Conservation (phyloP, 2,888 invertebrate species). For the Hylaea fasciaria region DNA sequence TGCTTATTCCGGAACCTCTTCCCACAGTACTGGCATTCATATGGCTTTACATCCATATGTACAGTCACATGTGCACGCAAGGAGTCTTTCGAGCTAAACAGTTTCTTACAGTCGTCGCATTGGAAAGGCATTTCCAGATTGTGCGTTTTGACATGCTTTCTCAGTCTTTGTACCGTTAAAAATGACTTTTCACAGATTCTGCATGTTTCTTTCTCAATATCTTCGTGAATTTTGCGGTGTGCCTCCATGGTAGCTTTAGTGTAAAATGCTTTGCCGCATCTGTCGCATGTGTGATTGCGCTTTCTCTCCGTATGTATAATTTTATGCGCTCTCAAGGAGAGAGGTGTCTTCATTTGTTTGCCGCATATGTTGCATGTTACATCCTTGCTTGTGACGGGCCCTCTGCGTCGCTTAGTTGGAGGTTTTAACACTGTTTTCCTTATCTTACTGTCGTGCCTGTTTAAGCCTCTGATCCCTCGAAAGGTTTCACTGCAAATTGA, state of each 20-base stretch:
- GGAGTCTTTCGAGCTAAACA: not conserved
- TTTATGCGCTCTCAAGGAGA: constrained; percentile 6
- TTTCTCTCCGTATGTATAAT: constrained; percentile 1
- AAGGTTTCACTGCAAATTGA: constrained; percentile 14
- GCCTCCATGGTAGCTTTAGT: constrained; percentile 10
- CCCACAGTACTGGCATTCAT: constrained; percentile 16
- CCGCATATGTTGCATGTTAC: constrained; percentile 20
- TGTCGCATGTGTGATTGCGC: constrained; percentile 25
- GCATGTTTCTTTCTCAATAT: constrained; percentile 8
- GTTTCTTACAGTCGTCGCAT: constrained; percentile 26
- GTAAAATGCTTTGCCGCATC: constrained; percentile 26
- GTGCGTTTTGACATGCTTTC: constrained; percentile 26
- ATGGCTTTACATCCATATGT: constrained; percentile 22
- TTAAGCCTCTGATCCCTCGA: not conserved
- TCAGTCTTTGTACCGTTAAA: constrained; percentile 18
- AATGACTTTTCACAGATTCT: constrained; percentile 30
- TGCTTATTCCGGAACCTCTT: constrained; percentile 26
- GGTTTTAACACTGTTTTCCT: not conserved
- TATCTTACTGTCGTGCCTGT: constrained; percentile 29
- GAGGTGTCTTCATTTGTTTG: constrained; percentile 12
- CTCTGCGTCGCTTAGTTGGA: not conserved
- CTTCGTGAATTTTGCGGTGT: constrained; percentile 19
- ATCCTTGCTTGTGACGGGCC: not conserved
- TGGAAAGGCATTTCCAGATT: constrained; percentile 26
- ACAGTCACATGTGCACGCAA: constrained; percentile 27